These are phyloP conservation scores for Alexandromys fortis DNA, from an alignment of 2,113 vertebrate species.

Conservation along the genomic window DNA sequence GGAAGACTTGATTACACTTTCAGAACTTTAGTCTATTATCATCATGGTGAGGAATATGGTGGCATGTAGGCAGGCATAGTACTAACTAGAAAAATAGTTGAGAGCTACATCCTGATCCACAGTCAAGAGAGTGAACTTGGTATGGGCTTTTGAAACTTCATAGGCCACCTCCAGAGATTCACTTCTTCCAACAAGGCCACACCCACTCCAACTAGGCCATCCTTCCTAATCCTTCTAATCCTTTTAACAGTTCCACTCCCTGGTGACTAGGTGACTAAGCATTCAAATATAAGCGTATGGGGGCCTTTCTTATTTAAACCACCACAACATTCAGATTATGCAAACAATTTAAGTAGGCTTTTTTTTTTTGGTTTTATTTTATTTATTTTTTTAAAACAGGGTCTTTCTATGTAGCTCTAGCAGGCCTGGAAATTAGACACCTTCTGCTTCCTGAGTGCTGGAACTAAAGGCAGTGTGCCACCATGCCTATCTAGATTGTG, in stretches of 20 bases:
- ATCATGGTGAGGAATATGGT: background rate
- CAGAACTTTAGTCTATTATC: background rate
- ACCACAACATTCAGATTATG: background rate
- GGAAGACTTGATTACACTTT: background rate
- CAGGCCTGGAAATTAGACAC: background rate
- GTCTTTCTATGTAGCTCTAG: background rate
- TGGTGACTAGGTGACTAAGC: background rate
- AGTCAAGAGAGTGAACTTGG: background rate
- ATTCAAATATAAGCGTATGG: background rate
- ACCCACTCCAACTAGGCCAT: background rate
- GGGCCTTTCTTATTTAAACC: background rate
- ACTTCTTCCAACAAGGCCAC: background rate
- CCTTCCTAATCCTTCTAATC: background rate
- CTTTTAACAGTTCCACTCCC: background rate
- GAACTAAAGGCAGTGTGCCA: background rate
- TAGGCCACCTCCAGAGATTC: background rate
- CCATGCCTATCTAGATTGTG: background rate
- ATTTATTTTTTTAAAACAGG: background rate
- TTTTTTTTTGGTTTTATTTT: conserved; percentile 8
- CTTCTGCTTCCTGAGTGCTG: background rate
- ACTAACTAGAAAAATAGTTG: background rate
- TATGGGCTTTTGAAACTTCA: background rate
- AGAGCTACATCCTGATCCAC: background rate
- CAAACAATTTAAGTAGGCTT: background rate
- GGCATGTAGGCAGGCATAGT: background rate